These are phyloP conservation scores for Drosophila eugracilis DNA, from an alignment of 1,140 invertebrate genomes.

Conservation along the genomic window DNA sequence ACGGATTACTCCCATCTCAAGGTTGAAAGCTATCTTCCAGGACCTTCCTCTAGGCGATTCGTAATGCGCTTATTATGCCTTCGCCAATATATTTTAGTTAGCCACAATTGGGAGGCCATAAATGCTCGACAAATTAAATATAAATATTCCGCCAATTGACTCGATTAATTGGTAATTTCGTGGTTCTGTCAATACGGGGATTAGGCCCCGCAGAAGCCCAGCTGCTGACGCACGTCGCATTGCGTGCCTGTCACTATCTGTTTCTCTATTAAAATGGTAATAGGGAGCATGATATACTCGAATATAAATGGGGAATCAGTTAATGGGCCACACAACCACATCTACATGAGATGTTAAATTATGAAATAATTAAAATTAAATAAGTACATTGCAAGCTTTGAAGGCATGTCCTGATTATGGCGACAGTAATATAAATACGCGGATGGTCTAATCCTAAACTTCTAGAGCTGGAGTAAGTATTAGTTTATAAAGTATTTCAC, in stretches of 20 bases:
- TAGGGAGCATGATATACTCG: constrained; percentile 5
- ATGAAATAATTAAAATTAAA: no score
- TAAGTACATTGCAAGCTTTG: no score
- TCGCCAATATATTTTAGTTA: constrained; percentile 22
- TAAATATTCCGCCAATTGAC: constrained; percentile 45
- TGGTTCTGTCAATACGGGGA: constrained; percentile 15
- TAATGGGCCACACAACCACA: neutral
- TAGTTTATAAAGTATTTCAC: no score
- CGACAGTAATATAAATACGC: no score
- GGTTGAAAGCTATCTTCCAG: constrained; percentile 3
- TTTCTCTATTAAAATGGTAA: constrained; percentile 37
- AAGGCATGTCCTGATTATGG: no score
- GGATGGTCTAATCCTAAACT: no score
- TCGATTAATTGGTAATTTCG: constrained; percentile 46
- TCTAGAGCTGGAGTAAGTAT: neutral
- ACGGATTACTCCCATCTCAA: neutral
- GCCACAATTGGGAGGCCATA: constrained; percentile 13
- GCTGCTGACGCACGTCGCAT: constrained; percentile 56
- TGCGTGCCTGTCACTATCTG: constrained; percentile 38
- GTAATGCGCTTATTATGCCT: constrained; percentile 22
- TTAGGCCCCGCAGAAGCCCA: constrained; percentile 3
- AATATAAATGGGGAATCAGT: neutral
- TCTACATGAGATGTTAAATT: no score
- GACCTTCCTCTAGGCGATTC: constrained; percentile 14
- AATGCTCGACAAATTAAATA: constrained; percentile 49